Conservation (phyloP, 23 tunicate genomes). For the Oikopleura dioica region DNA sequence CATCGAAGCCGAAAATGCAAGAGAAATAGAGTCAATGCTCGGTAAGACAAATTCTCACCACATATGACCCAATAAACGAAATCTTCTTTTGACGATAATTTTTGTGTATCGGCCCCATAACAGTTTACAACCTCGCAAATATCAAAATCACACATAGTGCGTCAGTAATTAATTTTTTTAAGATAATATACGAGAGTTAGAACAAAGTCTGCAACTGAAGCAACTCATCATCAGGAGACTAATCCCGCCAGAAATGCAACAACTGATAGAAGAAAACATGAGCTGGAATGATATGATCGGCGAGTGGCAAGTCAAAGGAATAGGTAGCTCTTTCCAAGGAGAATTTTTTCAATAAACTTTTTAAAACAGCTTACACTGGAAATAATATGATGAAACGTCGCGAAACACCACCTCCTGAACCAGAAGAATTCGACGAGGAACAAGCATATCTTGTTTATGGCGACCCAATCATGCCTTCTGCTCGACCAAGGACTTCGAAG, state of each 20-base stretch:
- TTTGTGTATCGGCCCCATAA: no score
- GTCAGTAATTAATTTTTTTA: no score
- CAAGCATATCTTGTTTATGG: no score
- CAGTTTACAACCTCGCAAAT: no score
- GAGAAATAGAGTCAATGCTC: slow-evolving; percentile 69
- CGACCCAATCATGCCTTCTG: no score
- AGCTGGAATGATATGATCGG: slow-evolving; percentile 93
- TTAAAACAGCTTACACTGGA: slow-evolving; percentile 80
- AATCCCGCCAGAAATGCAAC: slow-evolving; percentile 34
- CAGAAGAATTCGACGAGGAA: no score
- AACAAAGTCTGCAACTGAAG: slow-evolving; percentile 31
- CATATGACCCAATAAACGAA: no score
- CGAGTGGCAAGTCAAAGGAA: slow-evolving; percentile 43
- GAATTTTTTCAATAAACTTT: not conserved
- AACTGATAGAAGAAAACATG: slow-evolving; percentile 36
- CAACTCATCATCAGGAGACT: slow-evolving; percentile 37
- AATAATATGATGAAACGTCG: slow-evolving; percentile 59
- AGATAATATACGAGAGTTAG: slow-evolving; percentile 30
- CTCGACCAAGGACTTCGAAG: no score
- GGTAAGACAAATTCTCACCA: no score
- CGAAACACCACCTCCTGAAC: no score
- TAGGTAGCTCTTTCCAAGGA: not conserved
- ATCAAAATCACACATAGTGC: no score
- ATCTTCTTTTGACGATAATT: no score
- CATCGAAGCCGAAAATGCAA: slow-evolving; percentile 41